Percentiles rank a stretch among this genome's conserved stretches.
phyloP scores from a whole-genome alignment of 2,888 invertebrate species.

The Synanthedon tipuliformis region DNA sequence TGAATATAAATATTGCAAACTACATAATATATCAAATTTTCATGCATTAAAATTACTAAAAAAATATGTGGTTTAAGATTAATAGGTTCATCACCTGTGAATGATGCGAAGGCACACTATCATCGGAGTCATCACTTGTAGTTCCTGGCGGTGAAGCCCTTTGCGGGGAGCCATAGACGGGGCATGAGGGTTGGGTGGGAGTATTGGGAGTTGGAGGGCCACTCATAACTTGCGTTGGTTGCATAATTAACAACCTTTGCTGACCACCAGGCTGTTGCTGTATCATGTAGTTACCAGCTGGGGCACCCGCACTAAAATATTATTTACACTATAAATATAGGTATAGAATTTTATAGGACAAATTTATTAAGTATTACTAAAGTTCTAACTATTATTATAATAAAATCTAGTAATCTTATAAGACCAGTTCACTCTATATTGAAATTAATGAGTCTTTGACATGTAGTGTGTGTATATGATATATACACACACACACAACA shows the following conservation, averaged over 20 bases:
- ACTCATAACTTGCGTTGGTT: slow-evolving; percentile 58
- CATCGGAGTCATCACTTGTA: slow-evolving; percentile 90
- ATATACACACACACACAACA: not conserved
- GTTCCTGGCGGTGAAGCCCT: slow-evolving; percentile 77
- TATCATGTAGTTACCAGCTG: slow-evolving; percentile 71
- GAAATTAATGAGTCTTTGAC: not conserved
- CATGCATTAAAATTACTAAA: not conserved
- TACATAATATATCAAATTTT: not conserved
- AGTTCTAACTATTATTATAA: too few relatives aligned
- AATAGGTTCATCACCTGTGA: slow-evolving; percentile 41
- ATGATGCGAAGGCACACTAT: slow-evolving; percentile 77
- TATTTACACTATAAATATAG: too few relatives aligned
- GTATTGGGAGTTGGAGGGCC: slow-evolving; percentile 58
- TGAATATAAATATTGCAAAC: not conserved
- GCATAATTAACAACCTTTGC: slow-evolving; percentile 67
- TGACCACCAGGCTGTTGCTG: slow-evolving; percentile 71
- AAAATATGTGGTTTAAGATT: not conserved
- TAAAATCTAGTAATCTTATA: too few relatives aligned
- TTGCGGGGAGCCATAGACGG: slow-evolving; percentile 70
- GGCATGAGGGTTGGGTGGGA: slow-evolving; percentile 42
- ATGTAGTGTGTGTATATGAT: not conserved
- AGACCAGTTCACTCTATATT: too few relatives aligned
- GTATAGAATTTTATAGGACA: too few relatives aligned
- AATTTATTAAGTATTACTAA: too few relatives aligned
- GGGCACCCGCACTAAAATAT: slow-evolving; percentile 54